Evolutionary conservation across 2,113 vertebrate species (phyloP).

Genomic region (Crotalus viridis): DNA sequence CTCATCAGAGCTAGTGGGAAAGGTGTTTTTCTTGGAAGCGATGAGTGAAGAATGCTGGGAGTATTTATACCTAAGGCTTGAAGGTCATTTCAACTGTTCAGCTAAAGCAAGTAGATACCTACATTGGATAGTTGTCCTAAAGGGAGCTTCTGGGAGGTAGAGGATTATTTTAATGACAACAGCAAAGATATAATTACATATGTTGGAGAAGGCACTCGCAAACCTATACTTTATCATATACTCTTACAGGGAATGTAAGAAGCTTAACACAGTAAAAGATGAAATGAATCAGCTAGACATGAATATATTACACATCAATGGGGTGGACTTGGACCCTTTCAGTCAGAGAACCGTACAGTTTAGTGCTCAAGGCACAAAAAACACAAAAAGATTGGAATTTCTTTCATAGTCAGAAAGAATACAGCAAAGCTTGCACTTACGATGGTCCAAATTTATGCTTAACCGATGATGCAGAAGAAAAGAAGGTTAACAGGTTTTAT

Average conservation of each 20-base stretch:
- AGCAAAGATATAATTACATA: neutral
- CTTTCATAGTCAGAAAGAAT: neutral
- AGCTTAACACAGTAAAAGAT: neutral
- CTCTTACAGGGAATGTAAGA: neutral
- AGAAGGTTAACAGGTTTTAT: neutral
- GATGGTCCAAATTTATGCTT: neutral
- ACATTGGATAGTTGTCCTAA: neutral
- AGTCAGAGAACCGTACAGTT: neutral
- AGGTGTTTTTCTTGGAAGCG: neutral
- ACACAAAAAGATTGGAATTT: neutral
- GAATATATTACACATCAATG: neutral
- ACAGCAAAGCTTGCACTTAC: neutral
- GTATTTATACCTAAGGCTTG: neutral
- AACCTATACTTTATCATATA: neutral
- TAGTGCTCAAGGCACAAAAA: neutral
- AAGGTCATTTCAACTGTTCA: neutral
- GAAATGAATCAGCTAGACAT: neutral
- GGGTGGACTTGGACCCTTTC: neutral
- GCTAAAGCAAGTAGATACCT: neutral
- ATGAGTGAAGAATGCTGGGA: neutral
- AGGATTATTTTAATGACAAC: neutral
- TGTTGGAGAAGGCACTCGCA: neutral
- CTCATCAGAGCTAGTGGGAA: neutral
- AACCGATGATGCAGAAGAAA: neutral
- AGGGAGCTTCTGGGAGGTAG: neutral